These are phyloP conservation scores for Hemichromis elongatus DNA, from an alignment of 2,113 vertebrate species.

Conservation along the genomic window DNA sequence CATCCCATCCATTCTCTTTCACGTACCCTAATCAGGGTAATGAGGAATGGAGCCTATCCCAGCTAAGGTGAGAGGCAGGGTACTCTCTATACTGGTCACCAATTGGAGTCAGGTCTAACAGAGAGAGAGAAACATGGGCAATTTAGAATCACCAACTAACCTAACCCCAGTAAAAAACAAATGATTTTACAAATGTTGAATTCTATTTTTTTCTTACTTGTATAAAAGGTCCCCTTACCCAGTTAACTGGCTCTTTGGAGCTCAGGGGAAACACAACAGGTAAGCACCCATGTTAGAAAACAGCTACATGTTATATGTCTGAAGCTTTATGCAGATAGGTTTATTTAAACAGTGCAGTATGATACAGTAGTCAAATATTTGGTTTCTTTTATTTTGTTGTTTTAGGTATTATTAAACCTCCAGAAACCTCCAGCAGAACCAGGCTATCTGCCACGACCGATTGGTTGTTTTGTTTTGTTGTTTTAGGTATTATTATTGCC, in stretches of 20 bases:
- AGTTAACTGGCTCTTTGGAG: rapidly evolving
- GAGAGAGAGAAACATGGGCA: too few species aligned
- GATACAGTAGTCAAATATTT: background rate
- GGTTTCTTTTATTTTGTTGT: background rate
- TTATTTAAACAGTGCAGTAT: background rate
- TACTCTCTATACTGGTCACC: too few species aligned
- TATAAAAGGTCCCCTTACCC: background rate
- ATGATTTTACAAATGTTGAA: background rate
- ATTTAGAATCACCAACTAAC: too few species aligned
- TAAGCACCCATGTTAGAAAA: background rate
- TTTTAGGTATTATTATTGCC: background rate
- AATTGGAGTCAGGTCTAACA: too few species aligned
- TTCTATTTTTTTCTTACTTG: background rate
- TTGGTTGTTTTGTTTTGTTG: background rate
- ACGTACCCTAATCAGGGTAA: too few species aligned
- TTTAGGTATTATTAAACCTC: background rate
- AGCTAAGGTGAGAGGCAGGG: too few species aligned
- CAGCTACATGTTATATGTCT: background rate
- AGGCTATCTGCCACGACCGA: too few species aligned
- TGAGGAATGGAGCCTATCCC: too few species aligned
- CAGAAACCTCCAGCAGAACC: too few species aligned
- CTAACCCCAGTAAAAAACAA: background rate
- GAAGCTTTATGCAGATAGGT: background rate
- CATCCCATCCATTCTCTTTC: too few species aligned
- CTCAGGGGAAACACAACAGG: background rate